phyloP scores from a whole-genome alignment of 2,888 invertebrate species.

The Sarcophaga caerulescens region DNA sequence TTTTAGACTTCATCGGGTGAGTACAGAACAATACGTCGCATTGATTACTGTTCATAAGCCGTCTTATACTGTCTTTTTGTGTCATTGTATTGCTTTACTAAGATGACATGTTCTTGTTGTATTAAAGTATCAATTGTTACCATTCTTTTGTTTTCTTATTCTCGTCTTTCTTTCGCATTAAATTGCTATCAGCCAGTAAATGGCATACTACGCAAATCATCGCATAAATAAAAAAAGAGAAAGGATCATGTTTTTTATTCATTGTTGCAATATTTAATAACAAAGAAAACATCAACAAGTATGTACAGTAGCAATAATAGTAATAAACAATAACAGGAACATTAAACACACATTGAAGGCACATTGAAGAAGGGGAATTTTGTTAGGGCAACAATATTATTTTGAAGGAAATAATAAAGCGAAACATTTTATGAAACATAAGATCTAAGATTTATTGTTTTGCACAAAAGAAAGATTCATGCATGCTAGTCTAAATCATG shows the following conservation, averaged over 20 bases:
- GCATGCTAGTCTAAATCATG: neutral
- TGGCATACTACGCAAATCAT: conserved; percentile 16
- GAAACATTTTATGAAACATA: no score
- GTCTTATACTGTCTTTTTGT: neutral
- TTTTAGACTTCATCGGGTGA: neutral
- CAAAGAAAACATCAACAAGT: neutral
- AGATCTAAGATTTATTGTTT: no score
- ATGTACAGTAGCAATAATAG: neutral
- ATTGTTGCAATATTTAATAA: conserved; percentile 6
- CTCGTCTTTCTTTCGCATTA: neutral
- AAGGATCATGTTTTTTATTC: conserved; percentile 22
- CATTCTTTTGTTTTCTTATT: conserved; percentile 15
- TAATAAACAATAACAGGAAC: neutral
- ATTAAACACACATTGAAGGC: no score
- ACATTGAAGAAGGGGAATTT: no score
- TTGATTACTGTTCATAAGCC: conserved; percentile 20
- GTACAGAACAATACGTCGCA: neutral
- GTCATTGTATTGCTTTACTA: conserved; percentile 16
- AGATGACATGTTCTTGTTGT: conserved; percentile 29
- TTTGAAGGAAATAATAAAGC: no score
- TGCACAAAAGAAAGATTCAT: no score
- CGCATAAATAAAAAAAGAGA: neutral
- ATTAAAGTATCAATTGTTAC: conserved; percentile 42
- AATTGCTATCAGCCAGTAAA: conserved; percentile 46
- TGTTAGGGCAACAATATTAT: no score